Evolutionary conservation across 2,113 vertebrate genomes (phyloP), one percentile per base, ranked within the genome.

Genomic region (Rhinolophus ferrumequinum): DNA sequence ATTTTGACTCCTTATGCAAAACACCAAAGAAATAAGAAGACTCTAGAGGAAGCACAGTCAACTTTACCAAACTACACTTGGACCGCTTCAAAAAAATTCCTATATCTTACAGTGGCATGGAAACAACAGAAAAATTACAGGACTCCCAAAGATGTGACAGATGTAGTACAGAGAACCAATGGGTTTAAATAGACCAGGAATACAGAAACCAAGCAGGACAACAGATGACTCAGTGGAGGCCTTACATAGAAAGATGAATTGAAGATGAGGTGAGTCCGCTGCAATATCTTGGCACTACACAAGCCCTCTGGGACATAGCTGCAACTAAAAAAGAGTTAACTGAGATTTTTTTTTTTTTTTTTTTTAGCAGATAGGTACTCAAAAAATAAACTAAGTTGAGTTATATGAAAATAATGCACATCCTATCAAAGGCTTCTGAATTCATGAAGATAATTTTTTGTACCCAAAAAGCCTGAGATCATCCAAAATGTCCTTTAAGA

Each of bases 371-470:
- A 80, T 38, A 2, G 9, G 35, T 66, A 30, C 41, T 92, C 64
- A 76, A 73, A 93, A 86, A 79, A 35, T 54, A 19, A 89, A 77
- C n/a, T 58, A 44, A 79, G 8, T 41, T 73, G 52, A 75, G 6
- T 88, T 62, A 64, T 60, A 38, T 88, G 89, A 89, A 95, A 77
- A 67, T 56, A 58, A 86, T 56, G 33, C 3, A 64, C 19, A 84
- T 15, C 38, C 6, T 83, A 35, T 21, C 58, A 60, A 84, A 93
- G 8, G 28, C 15, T 85, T 94, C 38, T 69, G 41, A 90, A 73
- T 33, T 90, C n/a, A 87, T 85, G 16, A 75, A 94, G 30, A 75
- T 47, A 60, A 62, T 93, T 60, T 16, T 77, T 89, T 77, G 58
- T 82, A n/a, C 3, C 47, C 24, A 5, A 38, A 70, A 38, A 8